These are phyloP conservation scores for Coelogynopora nodosa DNA, from an alignment of 2,888 invertebrate species.

Conservation along the genomic window DNA sequence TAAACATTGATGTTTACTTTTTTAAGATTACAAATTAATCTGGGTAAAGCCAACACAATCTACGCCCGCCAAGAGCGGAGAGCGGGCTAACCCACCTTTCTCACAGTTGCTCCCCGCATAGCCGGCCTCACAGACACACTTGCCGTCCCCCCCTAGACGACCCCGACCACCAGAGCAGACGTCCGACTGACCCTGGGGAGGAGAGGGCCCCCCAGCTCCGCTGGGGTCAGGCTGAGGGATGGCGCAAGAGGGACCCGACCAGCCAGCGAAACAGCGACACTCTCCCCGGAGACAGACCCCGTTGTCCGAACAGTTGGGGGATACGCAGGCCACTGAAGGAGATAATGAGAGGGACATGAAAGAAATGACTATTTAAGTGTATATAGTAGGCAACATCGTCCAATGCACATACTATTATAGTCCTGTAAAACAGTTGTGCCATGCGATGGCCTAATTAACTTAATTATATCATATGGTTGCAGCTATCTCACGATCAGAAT, in stretches of 20 bases:
- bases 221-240: background rate
- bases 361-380: too few species aligned
- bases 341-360: background rate
- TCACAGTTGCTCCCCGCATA: constrained; percentile 38
- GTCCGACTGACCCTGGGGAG: background rate
- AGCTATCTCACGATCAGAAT: too few species aligned
- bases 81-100: constrained; percentile 68
- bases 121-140: constrained; percentile 47
- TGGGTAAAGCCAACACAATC: constrained; percentile 49
- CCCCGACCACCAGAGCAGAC: constrained; percentile 58
- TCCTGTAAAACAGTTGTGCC: too few species aligned
- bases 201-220: background rate
- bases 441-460: too few species aligned
- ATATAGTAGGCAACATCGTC: too few species aligned
- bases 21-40: too few species aligned
- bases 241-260: constrained; percentile 81
- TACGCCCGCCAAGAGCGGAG: background rate
- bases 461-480: too few species aligned
- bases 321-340: constrained; percentile 68
- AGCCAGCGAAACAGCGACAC: constrained; percentile 79
- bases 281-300: constrained; percentile 75
- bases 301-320: constrained; percentile 74
- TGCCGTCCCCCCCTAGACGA: background rate
- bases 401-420: too few species aligned
- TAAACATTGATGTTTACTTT: too few species aligned